Percentiles rank a stretch among this genome's conserved stretches.
Conservation (phyloP, 2,113 vertebrate genomes). For the Zootoca vivipara region DNA sequence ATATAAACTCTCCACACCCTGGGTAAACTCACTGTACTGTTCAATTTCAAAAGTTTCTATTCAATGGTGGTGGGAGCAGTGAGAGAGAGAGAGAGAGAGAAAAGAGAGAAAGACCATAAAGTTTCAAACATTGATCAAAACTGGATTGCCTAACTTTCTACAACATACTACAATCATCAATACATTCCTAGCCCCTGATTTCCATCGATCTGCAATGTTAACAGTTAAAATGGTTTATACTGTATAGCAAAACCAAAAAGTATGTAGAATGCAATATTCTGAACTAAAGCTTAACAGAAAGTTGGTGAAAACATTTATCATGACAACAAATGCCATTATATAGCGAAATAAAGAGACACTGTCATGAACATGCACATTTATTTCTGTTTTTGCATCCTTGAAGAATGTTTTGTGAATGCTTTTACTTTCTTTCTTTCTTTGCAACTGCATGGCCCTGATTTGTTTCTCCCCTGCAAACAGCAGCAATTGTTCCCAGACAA, state of each 20-base stretch:
- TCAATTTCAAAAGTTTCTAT: neutral
- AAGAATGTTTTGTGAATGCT: slow-evolving; percentile 27
- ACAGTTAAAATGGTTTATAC: neutral
- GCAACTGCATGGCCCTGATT: slow-evolving; percentile 31
- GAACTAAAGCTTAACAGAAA: neutral
- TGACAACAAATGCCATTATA: fast-evolving
- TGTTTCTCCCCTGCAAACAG: slow-evolving; percentile 54
- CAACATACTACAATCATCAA: fast-evolving
- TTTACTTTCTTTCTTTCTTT: neutral
- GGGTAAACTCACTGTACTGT: neutral
- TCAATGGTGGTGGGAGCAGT: neutral
- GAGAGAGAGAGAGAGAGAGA: neutral
- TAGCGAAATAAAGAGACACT: neutral
- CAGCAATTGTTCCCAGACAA: slow-evolving; percentile 53
- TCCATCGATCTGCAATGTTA: neutral
- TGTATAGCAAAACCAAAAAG: neutral
- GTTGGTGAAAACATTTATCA: neutral
- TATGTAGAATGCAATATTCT: neutral
- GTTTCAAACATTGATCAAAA: fast-evolving
- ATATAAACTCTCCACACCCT: neutral
- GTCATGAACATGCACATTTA: slow-evolving; percentile 6
- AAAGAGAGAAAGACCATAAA: neutral
- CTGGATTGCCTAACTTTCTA: neutral
- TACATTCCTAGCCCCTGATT: fast-evolving
- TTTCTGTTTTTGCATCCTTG: slow-evolving; percentile 39